Evolutionary conservation across 2,888 invertebrate species (phyloP), one percentile per base, ranked within the genome.

Genomic region (Ophion obscuratus): DNA sequence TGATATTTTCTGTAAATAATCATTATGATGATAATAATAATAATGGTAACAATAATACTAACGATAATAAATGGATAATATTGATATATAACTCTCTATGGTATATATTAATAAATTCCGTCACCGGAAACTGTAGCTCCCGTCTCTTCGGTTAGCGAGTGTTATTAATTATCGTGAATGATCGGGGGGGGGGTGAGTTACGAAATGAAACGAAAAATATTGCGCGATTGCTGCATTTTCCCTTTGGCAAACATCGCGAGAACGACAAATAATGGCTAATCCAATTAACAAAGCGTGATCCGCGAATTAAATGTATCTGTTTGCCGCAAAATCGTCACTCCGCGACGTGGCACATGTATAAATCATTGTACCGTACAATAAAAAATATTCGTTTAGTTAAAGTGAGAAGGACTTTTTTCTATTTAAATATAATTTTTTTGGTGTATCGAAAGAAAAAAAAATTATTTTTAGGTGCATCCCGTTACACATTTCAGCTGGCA

Each of bases 1-100:
- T 91, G 85, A 87, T 80, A 80, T 73, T n/a, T 75, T 83, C 71
- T 85, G 82, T 82, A 82, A 80, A 85, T 85, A 82, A 75, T 61
- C 20, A 71, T 17, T 14, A 75, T 61, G 53, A 47, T 27, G 64
- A 71, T 47, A 70, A 68, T 40, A 47, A 14, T 14, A 10, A 10
- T 44, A 44, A 44, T 44, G 10, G 44, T 44, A 47, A 47, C 9
- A 47, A 47, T n/a, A 77, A 66, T 24, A 57, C 40, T 40, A 40
- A 40, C 31, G 31, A 68, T 24, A 47, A 57, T 24, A 57, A 67
- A 57, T n/a, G 3, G 2, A 27, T 31, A 20, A 73, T 59, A 70
- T 57, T 24, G 59, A 67, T 78, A 78, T 40, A 20, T 20, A 20
- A 61, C 24, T 61, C 5, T 20, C 20, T 24, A 24, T 24, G 24